Percentiles rank a stretch among this genome's conserved stretches.
These are phyloP conservation scores for Mustela nigripes DNA, from an alignment of 2,113 vertebrate species.

Conservation along the genomic window DNA sequence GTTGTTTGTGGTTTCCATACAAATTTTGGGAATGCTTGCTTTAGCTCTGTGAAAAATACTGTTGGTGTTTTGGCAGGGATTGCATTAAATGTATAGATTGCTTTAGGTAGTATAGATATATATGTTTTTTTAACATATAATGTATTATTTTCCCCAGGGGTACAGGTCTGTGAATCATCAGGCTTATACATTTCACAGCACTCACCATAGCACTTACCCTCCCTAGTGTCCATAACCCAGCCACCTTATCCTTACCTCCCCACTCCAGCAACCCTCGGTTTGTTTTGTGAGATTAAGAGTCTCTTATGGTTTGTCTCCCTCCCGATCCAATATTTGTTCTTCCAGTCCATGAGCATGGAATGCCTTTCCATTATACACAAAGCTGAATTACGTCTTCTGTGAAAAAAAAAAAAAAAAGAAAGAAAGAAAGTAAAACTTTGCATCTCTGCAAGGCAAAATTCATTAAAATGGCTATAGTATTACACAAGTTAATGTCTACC, in stretches of 20 bases:
- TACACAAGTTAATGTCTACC: neutral
- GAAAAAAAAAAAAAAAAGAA: neutral
- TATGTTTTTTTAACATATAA: neutral
- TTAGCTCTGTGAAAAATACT: neutral
- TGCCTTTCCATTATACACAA: neutral
- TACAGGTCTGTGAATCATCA: too few relatives aligned
- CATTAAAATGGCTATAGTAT: neutral
- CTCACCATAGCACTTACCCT: too few relatives aligned
- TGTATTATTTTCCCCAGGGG: too few relatives aligned
- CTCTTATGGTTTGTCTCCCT: too few relatives aligned
- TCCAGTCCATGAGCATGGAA: neutral
- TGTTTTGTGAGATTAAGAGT: too few relatives aligned
- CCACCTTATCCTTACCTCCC: too few relatives aligned
- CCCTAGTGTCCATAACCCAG: too few relatives aligned
- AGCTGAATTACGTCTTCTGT: neutral
- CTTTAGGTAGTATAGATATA: neutral
- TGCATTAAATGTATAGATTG: neutral
- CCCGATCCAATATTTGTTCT: neutral
- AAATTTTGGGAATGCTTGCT: neutral
- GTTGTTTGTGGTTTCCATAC: neutral
- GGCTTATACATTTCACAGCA: too few relatives aligned
- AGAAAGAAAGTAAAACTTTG: neutral
- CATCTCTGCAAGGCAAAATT: neutral
- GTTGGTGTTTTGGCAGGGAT: neutral
- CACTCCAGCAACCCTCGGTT: too few relatives aligned